Percentiles rank a stretch among this genome's conserved stretches.
These are phyloP conservation scores for Camponotus fellah DNA, from an alignment of 2,888 invertebrate species.

Conservation along the genomic window DNA sequence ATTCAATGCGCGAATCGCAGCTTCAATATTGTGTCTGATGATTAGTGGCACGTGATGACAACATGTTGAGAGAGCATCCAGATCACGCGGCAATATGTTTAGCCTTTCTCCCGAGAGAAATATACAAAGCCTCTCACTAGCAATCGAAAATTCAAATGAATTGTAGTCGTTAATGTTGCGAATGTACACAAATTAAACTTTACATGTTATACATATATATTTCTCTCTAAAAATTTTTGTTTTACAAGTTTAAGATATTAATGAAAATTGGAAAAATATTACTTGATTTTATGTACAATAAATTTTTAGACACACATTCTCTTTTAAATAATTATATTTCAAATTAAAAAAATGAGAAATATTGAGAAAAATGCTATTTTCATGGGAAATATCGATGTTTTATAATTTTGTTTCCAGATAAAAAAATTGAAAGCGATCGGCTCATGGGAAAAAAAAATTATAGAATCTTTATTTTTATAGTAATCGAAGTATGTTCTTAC, in stretches of 20 bases:
- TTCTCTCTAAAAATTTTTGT: neutral
- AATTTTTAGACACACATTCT: too few species aligned
- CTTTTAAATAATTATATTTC: too few species aligned
- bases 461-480: neutral
- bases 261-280: neutral
- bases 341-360: too few species aligned
- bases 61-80: slow-evolving; percentile 9
- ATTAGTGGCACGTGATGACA: slow-evolving; percentile 17
- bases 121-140: neutral
- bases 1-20: neutral
- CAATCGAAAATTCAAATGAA: neutral
- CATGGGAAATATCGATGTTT: neutral
- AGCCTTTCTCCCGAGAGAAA: slow-evolving; percentile 35
- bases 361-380: too few species aligned
- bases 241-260: neutral
- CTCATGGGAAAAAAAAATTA: neutral
- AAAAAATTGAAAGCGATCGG: neutral
- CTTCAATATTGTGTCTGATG: slow-evolving; percentile 22
- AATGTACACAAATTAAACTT: neutral
- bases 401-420: neutral
- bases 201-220: neutral
- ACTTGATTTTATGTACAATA: too few species aligned
- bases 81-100: neutral
- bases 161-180: neutral
- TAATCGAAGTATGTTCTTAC: neutral